A percentile compares a stretch with the other conserved stretches of the same genome.
phyloP scores from a whole-genome alignment of 2,888 invertebrate species.

The Tetragonula carbonaria region DNA sequence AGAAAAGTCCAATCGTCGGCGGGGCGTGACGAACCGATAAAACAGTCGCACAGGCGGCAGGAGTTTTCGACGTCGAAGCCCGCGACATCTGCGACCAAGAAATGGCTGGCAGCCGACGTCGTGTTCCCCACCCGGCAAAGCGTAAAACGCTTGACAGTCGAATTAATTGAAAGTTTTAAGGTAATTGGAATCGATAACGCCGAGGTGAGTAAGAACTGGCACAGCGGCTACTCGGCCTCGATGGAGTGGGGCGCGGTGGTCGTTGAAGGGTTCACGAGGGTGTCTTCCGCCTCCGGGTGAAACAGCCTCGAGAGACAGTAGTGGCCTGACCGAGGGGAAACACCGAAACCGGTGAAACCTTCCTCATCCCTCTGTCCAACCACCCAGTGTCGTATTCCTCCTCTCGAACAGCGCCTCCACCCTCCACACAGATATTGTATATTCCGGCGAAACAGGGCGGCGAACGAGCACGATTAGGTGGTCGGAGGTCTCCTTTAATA shows the following conservation, averaged over 20 bases:
- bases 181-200: constrained; percentile 77
- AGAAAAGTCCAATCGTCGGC: constrained; percentile 78
- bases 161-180: constrained; percentile 80
- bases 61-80: constrained; percentile 66
- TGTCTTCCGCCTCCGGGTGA: neutral
- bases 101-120: constrained; percentile 59
- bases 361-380: constrained; percentile 21
- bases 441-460: constrained; percentile 15
- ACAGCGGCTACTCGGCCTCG: neutral
- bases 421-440: neutral
- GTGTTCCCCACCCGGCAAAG: constrained; percentile 44
- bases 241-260: neutral
- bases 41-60: constrained; percentile 65
- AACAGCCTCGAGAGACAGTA: constrained; percentile 33
- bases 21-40: constrained; percentile 80
- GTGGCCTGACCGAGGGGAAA: constrained; percentile 7
- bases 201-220: constrained; percentile 60
- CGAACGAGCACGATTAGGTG: constrained; percentile 44
- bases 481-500: constrained; percentile 62
- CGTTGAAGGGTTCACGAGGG: constrained; percentile 30
- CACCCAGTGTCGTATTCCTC: constrained; percentile 44
- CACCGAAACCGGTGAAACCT: neutral
- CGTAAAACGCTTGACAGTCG: constrained; percentile 74
- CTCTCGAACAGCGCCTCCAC: neutral
- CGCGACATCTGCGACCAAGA: constrained; percentile 69